Conservation (phyloP, 2,888 invertebrate genomes). For the Apotomis betuletana region DNA sequence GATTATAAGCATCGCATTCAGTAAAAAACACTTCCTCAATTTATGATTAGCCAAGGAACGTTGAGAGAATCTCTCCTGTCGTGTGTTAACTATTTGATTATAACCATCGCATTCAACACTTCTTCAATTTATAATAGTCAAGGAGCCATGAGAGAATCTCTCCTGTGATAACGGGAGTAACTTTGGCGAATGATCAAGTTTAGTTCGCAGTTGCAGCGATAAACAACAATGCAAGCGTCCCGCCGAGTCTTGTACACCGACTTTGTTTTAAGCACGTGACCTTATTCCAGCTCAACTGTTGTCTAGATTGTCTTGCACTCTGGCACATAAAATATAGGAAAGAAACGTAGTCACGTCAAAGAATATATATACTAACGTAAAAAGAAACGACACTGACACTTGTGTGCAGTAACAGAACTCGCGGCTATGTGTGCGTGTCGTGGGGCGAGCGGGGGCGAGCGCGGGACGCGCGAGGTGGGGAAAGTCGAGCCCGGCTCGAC, state of each 20-base stretch:
- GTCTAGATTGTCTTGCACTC: conserved; percentile 13
- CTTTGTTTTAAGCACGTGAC: conserved; percentile 28
- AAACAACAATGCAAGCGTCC: conserved; percentile 28
- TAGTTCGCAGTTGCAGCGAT: conserved; percentile 21
- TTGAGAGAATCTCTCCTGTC: background rate
- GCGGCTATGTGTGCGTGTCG: too few relatives aligned
- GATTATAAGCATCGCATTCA: too few relatives aligned
- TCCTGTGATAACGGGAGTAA: conserved; percentile 8
- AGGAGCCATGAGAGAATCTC: background rate
- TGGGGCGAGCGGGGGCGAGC: too few relatives aligned
- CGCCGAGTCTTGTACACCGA: conserved; percentile 11
- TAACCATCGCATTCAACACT: too few relatives aligned
- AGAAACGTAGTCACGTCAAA: background rate
- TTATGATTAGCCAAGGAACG: background rate
- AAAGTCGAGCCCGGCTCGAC: too few relatives aligned
- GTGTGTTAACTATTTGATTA: too few relatives aligned
- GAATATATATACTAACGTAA: too few relatives aligned
- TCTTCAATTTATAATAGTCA: background rate
- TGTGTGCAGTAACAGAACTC: too few relatives aligned
- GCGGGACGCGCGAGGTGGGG: too few relatives aligned
- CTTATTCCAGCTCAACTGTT: conserved; percentile 14
- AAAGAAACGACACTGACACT: too few relatives aligned
- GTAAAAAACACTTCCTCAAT: background rate
- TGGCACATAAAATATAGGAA: background rate
- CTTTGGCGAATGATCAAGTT: conserved; percentile 31